Percentiles rank a stretch among this genome's conserved stretches.
Evolutionary conservation across 1,140 invertebrate species (phyloP).

Genomic region (Drosophila hydei): DNA sequence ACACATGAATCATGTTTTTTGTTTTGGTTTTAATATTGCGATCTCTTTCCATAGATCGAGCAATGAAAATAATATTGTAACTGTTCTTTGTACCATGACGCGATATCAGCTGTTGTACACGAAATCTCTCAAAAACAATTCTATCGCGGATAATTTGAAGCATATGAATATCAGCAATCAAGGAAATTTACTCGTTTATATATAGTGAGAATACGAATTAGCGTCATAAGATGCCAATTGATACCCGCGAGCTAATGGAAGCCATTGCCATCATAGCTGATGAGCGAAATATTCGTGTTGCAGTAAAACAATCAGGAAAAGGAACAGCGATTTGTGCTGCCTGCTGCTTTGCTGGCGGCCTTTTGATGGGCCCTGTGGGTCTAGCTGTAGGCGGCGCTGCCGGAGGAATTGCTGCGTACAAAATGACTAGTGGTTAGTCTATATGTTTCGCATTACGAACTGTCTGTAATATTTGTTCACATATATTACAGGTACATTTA

Average conservation of each 20-base stretch:
- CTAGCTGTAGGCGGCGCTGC: constrained; percentile 75
- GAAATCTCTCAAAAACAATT: background rate
- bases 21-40: background rate
- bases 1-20: background rate
- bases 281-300: constrained; percentile 69
- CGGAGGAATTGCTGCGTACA: constrained; percentile 75
- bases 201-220: background rate
- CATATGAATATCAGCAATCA: background rate
- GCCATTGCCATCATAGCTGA: constrained; percentile 76
- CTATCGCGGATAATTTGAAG: too few relatives aligned
- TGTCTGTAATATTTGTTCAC: background rate
- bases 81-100: constrained; percentile 34
- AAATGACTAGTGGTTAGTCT: constrained; percentile 69
- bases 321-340: constrained; percentile 77
- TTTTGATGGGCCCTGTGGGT: constrained; percentile 73
- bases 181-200: background rate
- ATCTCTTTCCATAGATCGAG: constrained; percentile 7
- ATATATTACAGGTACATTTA: constrained; percentile 57
- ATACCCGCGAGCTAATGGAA: constrained; percentile 74
- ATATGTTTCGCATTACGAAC: too few relatives aligned
- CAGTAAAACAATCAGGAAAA: constrained; percentile 74
- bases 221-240: constrained; percentile 65
- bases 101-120: background rate
- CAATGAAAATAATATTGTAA: background rate
- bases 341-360: constrained; percentile 72